These are phyloP conservation scores for Ciona savignyi DNA, from an alignment of 23 tunicate genomes.

Conservation along the genomic window DNA sequence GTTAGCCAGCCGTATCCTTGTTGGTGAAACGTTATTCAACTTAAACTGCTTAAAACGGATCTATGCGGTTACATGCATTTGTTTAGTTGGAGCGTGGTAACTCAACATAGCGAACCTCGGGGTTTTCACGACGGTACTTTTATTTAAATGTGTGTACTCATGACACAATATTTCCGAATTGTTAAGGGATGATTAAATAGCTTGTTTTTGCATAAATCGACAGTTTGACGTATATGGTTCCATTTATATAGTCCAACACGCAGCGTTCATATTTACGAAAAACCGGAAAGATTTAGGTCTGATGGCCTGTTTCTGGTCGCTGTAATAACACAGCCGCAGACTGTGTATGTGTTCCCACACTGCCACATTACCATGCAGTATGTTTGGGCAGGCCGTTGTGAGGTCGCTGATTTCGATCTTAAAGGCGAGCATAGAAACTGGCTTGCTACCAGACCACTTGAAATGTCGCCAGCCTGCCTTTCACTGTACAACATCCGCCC, in stretches of 20 bases:
- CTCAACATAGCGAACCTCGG: too few relatives aligned
- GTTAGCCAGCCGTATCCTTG: too few relatives aligned
- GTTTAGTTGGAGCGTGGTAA: too few relatives aligned
- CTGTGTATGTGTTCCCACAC: neutral
- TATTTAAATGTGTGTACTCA: too few relatives aligned
- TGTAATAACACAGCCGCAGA: neutral
- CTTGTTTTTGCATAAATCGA: too few relatives aligned
- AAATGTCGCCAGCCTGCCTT: neutral
- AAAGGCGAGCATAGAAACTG: neutral
- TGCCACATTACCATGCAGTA: neutral
- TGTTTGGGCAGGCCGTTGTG: neutral
- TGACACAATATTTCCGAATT: too few relatives aligned
- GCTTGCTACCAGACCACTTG: neutral
- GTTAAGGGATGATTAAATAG: too few relatives aligned
- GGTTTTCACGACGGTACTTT: too few relatives aligned
- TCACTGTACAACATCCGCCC: neutral
- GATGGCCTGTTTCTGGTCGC: neutral
- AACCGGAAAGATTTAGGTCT: neutral
- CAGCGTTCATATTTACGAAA: neutral
- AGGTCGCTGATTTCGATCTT: neutral
- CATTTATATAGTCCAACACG: neutral
- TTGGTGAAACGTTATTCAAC: too few relatives aligned
- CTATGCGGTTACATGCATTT: too few relatives aligned
- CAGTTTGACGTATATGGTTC: neutral
- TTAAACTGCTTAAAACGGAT: too few relatives aligned